phyloP scores from a whole-genome alignment of 1,140 invertebrate genomes.

The Sycophaga agraensis region DNA sequence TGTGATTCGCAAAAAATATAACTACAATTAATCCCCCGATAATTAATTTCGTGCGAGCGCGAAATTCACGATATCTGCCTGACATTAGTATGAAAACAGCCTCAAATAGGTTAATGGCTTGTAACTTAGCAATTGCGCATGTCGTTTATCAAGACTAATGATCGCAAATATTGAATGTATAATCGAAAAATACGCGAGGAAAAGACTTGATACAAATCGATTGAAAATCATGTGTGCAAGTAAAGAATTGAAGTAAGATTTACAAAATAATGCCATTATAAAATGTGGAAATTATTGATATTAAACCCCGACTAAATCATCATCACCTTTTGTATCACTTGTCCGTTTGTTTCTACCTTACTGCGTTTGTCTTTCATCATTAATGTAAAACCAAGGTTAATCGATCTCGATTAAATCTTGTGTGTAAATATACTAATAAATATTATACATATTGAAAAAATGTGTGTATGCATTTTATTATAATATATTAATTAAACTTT shows the following conservation, averaged over 20 bases:
- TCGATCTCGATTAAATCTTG: slow-evolving; percentile 49
- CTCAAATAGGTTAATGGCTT: slow-evolving; percentile 26
- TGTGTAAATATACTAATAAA: slow-evolving; percentile 55
- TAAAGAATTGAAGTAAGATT: slow-evolving; percentile 51
- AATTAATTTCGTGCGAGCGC: slow-evolving; percentile 32
- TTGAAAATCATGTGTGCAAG: slow-evolving; percentile 36
- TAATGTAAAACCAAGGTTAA: slow-evolving; percentile 55
- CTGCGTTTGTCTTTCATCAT: slow-evolving; percentile 59
- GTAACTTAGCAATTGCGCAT: slow-evolving; percentile 22
- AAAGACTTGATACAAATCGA: slow-evolving; percentile 18
- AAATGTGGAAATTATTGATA: slow-evolving; percentile 41
- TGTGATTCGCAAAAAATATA: slow-evolving; percentile 42
- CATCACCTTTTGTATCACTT: slow-evolving; percentile 58
- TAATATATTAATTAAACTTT: too few relatives aligned
- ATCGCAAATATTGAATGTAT: slow-evolving; percentile 18
- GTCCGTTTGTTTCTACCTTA: slow-evolving; percentile 58
- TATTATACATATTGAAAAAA: slow-evolving; percentile 39
- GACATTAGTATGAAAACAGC: slow-evolving; percentile 38
- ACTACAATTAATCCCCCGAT: slow-evolving; percentile 20
- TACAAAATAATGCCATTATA: slow-evolving; percentile 47
- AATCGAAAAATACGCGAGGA: slow-evolving; percentile 20
- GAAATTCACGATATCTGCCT: slow-evolving; percentile 52
- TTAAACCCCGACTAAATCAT: slow-evolving; percentile 46
- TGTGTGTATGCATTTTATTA: too few relatives aligned
- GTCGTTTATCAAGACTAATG: slow-evolving; percentile 16